Evolutionary conservation across 1,140 invertebrate species (phyloP), one percentile per base, ranked within the genome.

Genomic region (Mamestra configurata): DNA sequence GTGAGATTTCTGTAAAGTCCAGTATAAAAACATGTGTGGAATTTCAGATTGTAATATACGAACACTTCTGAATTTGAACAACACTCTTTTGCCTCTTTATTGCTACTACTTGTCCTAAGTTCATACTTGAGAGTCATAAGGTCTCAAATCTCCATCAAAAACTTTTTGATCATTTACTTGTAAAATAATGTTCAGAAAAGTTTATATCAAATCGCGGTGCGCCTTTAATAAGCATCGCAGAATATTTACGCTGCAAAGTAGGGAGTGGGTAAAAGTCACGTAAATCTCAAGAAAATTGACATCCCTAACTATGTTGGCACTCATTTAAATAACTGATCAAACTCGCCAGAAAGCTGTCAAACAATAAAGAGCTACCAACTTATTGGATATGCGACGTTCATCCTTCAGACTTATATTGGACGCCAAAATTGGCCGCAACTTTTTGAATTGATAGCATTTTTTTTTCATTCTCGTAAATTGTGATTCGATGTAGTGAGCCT

Each of bases 301-400:
- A 89, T 84, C 85, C 71, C 84, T 91, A 90, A 92, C 90, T 85
- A 86, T 82, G 84, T 92, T 89, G 86, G 59, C 57, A 49, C 86
- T 91, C 85, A 92, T 92, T 93, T 93, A 92, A 92, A 93, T 93
- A 92, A 87, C 88, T 89, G 90, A 92, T 93, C 90, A 89, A 90
- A 90, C 81, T 92, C 84, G 77, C 77, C 79, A 82, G 71, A 83
- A 90, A 88, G 83, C 86, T 90, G 89, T 94, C 91, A 90, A 89
- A 90, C 84, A 90, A 91, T 91, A 92, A 91, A 84, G 83, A 82
- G 80, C 75, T n/a, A 61, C 77, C 73, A 79, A 86, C 85, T 89
- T 86, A 86, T 89, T 89, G 86, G 83, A 85, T 89, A 90, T 90
- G 91, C 87, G 64, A 79, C 66, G 83, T 70, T 82, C 88, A 89